Evolutionary conservation across 2,797 vertebrate genomes (phyloP).

Genomic region (Heterohyrax brucei): DNA sequence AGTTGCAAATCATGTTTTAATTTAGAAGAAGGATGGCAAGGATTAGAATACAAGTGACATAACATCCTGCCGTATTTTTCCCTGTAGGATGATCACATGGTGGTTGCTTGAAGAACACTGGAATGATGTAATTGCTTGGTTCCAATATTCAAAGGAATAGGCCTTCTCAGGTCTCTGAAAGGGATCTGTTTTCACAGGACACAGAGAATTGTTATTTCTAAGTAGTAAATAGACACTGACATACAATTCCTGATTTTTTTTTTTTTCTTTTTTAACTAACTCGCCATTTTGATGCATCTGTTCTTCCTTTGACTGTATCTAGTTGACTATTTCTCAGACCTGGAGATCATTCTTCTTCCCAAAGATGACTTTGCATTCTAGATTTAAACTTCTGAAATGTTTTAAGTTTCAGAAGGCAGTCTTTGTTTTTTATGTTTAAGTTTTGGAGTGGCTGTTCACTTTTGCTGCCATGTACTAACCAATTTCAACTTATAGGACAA

Average conservation of each 20-base stretch:
- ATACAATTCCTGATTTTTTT: not conserved
- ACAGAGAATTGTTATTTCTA: not conserved
- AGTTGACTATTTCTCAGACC: not conserved
- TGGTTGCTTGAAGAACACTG: not conserved
- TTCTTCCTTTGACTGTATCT: not conserved
- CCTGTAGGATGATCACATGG: not conserved
- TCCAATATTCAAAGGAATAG: not conserved
- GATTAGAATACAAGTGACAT: not conserved
- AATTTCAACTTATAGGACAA: not conserved
- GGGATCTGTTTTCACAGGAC: not conserved
- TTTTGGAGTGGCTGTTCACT: not conserved
- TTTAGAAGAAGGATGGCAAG: not conserved
- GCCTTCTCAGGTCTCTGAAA: not conserved
- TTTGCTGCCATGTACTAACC: not conserved
- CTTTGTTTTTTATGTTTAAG: not conserved
- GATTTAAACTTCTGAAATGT: not conserved
- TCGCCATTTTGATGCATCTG: not conserved
- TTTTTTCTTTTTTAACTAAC: not conserved
- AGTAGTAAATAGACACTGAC: not conserved
- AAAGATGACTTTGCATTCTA: not conserved
- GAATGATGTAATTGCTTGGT: not conserved
- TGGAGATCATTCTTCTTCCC: not conserved
- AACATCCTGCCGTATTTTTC: not conserved
- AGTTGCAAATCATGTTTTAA: not conserved
- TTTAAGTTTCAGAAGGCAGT: not conserved